phyloP scores from a whole-genome alignment of 2,888 invertebrate genomes.

The Julus scanicus region DNA sequence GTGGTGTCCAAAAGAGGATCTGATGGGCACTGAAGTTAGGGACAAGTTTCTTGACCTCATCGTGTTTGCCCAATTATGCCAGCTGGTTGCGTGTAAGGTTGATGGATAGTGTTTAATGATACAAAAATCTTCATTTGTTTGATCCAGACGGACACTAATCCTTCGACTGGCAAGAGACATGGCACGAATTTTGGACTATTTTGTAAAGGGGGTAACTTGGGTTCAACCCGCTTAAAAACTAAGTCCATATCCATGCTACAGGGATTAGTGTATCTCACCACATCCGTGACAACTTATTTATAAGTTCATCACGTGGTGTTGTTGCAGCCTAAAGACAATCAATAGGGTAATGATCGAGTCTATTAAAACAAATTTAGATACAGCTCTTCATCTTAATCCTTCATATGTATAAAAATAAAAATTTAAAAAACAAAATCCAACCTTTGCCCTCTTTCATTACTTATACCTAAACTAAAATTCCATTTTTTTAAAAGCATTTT shows the following conservation, averaged over 20 bases:
- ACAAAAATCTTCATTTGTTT: constrained; percentile 17
- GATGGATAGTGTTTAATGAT: constrained; percentile 13
- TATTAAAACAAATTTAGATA: too few species aligned
- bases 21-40: neutral
- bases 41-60: constrained; percentile 23
- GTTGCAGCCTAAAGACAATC: neutral
- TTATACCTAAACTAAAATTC: too few species aligned
- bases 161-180: neutral
- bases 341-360: neutral
- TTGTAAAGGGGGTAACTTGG: neutral
- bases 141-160: constrained; percentile 13
- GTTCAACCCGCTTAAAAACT: neutral
- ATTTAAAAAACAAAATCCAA: too few species aligned
- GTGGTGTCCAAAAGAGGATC: neutral
- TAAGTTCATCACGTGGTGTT: neutral
- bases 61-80: constrained; percentile 27
- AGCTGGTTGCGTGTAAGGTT: neutral
- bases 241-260: constrained; percentile 1
- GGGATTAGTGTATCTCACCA: neutral
- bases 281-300: neutral
- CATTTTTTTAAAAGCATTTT: too few species aligned
- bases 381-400: too few species aligned
- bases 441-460: too few species aligned
- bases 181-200: neutral
- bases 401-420: too few species aligned